phyloP scores from a whole-genome alignment of 2,888 invertebrate genomes.

The Entomobrya multifasciata region DNA sequence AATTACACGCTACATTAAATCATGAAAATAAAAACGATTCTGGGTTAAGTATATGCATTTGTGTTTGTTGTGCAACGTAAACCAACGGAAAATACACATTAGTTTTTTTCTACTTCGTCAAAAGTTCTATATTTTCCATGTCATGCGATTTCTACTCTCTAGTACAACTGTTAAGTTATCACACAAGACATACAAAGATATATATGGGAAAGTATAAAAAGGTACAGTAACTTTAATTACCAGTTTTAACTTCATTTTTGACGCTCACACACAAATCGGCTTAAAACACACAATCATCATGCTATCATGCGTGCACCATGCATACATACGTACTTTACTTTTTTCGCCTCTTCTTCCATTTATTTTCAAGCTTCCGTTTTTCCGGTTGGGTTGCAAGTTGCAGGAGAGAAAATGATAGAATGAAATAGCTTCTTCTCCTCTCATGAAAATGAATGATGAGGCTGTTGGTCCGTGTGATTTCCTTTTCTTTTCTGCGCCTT shows the following conservation, averaged over 20 bases:
- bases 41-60: conserved; percentile 40
- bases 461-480: conserved; percentile 51
- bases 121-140: background rate
- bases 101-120: too few relatives aligned
- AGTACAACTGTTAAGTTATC: background rate
- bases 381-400: background rate
- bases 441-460: conserved; percentile 31
- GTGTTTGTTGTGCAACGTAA: conserved; percentile 25
- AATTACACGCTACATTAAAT: too few relatives aligned
- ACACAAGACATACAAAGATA: conserved; percentile 9
- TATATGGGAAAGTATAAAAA: conserved; percentile 9
- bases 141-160: conserved; percentile 3
- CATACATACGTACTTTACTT: too few relatives aligned
- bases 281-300: background rate
- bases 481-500: conserved; percentile 39
- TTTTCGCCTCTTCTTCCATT: background rate
- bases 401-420: background rate
- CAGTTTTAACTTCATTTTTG: conserved; percentile 15
- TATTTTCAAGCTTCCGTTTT: conserved; percentile 49
- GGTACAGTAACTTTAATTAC: conserved; percentile 56
- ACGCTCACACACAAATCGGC: conserved; percentile 11
- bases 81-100: too few relatives aligned
- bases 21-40: too few relatives aligned
- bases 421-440: conserved; percentile 33
- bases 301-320: too few relatives aligned